Evolutionary conservation across 2,797 vertebrate genomes (phyloP).

Genomic region (Hybognathus amarus): DNA sequence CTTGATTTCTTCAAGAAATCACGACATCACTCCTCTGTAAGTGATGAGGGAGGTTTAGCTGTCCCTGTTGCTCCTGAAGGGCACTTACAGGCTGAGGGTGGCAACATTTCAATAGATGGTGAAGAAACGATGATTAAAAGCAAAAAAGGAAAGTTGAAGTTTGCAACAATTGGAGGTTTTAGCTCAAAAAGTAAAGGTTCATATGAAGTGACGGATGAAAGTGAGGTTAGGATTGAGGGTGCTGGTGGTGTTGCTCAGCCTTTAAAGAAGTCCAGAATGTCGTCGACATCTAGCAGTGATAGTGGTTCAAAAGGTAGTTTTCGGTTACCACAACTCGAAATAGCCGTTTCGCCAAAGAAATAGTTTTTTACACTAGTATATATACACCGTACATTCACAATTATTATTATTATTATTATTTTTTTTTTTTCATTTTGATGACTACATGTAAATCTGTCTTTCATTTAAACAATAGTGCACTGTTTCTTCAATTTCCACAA

Average conservation of each 20-base stretch:
- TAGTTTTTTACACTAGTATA: slow-evolving; percentile 64
- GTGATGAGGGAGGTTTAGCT: slow-evolving; percentile 83
- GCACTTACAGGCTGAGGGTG: slow-evolving; percentile 79
- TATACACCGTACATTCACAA: slow-evolving; percentile 40
- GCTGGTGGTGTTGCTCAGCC: slow-evolving; percentile 75
- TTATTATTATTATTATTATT: slow-evolving; percentile 40
- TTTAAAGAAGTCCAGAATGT: slow-evolving; percentile 83
- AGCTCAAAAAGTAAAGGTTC: slow-evolving; percentile 92
- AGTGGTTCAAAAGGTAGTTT: slow-evolving; percentile 82
- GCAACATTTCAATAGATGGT: slow-evolving; percentile 77
- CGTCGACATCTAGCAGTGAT: slow-evolving; percentile 88
- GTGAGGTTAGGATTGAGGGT: slow-evolving; percentile 74
- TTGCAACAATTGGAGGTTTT: slow-evolving; percentile 94
- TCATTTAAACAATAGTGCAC: slow-evolving; percentile 53
- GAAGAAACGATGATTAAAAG: slow-evolving; percentile 78
- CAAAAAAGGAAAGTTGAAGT: slow-evolving; percentile 89
- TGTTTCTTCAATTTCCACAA: slow-evolving; percentile 58
- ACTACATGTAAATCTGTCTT: slow-evolving; percentile 36
- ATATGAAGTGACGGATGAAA: slow-evolving; percentile 91
- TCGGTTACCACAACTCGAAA: slow-evolving; percentile 80
- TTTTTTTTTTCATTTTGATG: slow-evolving; percentile 47
- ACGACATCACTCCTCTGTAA: slow-evolving; percentile 84
- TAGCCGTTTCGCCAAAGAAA: slow-evolving; percentile 85
- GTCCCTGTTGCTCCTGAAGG: slow-evolving; percentile 76
- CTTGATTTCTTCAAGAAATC: slow-evolving; percentile 88